Evolutionary conservation across 2,797 vertebrate species (phyloP), one percentile per base, ranked within the genome.

Genomic region (Acanthurus lineatus): DNA sequence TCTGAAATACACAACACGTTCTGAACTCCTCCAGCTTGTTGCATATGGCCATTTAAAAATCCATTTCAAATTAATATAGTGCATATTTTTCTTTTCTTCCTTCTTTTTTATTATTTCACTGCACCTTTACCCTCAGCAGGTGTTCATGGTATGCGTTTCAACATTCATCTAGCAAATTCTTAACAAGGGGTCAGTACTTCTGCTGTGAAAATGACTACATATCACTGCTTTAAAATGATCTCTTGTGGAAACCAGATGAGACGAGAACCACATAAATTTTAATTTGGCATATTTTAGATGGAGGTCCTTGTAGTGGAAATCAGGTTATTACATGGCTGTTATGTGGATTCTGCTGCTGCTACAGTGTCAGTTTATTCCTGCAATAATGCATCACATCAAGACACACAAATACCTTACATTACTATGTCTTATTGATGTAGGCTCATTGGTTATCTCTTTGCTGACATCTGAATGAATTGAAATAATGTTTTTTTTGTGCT

Each of bases 301-400:
- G 22, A 68, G 52, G 62, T 61, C 53, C 73, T 60, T 58, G 57
- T 64, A 56, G 60, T 73, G 64, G 48, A 84, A 73, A 76, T 74
- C 4, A 6, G 52, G n/a, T 47, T 72, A 71, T 81, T 73, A 66
- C 64, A 65, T 38, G 72, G 79, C 28, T 72, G 72, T 65, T 52
- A 82, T 70, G 49, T 64, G 52, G 53, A 53, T 80, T 69, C 66
- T 60, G 61, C 63, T 52, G 22, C 63, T 52, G 22, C 78, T 42
- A 9, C 70, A 20, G 45, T 0, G 2, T 57, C 61, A 38, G 6
- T 69, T 20, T 66, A 67, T 77, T 64, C 66, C 71, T 82, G 38
- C 61, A 44, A n/a, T 61, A 53, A 38, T 69, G 42, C 52, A 45
- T 70, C 68, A 71, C 68, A 79, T 79, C 51, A 79, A 69, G 71